A percentile compares a stretch with the other conserved stretches of the same genome.
Conservation (phyloP, 2,888 invertebrate species). For the Pachydiplax longipennis region DNA sequence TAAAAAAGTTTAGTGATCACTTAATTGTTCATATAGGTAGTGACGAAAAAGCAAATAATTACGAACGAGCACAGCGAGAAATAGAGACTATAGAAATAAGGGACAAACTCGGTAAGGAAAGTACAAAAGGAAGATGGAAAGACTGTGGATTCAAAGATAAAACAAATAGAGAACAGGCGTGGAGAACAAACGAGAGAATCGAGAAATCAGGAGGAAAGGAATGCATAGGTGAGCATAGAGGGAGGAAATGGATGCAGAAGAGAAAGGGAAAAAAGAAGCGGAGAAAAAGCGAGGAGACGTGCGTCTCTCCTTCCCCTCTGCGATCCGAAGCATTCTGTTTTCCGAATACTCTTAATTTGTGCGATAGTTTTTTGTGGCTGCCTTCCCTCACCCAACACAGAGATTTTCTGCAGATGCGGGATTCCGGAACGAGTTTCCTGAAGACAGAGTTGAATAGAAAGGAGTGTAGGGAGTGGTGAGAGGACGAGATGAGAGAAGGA, state of each 20-base stretch:
- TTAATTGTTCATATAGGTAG: too few relatives aligned
- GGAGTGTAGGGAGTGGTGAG: not conserved
- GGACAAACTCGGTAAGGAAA: too few relatives aligned
- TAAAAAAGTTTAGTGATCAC: too few relatives aligned
- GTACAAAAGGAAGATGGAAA: too few relatives aligned
- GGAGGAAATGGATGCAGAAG: not conserved
- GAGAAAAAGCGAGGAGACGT: not conserved
- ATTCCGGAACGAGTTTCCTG: constrained; percentile 33
- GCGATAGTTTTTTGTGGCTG: constrained; percentile 7
- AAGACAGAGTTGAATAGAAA: not conserved
- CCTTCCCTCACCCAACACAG: not conserved
- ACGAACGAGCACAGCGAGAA: too few relatives aligned
- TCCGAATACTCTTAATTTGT: constrained; percentile 28
- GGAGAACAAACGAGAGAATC: not conserved
- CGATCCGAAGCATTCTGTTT: not conserved
- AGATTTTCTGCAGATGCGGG: constrained; percentile 31
- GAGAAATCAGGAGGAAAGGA: not conserved
- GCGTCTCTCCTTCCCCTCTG: not conserved
- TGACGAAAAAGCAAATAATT: too few relatives aligned
- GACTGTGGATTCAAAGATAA: not conserved
- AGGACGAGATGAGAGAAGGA: not conserved
- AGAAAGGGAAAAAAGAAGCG: not conserved
- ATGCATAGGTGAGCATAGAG: not conserved
- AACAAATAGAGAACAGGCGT: not conserved
- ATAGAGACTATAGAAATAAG: too few relatives aligned